Evolutionary conservation across 2,113 vertebrate species (phyloP).

Genomic region (Lamprotornis superbus): DNA sequence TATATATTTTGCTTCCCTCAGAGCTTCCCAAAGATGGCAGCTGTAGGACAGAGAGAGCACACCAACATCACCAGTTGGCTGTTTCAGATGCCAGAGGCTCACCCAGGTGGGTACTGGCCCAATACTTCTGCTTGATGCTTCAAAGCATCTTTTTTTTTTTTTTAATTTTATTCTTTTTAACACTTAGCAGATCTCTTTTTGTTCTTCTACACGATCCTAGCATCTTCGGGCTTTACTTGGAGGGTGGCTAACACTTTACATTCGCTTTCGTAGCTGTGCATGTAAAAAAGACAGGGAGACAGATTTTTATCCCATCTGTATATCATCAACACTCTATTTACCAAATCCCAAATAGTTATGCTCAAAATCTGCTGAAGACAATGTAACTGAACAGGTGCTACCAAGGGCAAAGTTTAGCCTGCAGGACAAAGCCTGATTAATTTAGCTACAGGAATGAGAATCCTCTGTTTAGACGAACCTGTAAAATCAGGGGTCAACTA

Average conservation of each 20-base stretch:
- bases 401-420: neutral
- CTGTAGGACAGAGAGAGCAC: neutral
- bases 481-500: conserved; percentile 74
- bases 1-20: neutral
- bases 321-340: neutral
- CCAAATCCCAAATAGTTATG: neutral
- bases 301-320: neutral
- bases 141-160: neutral
- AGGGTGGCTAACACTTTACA: neutral
- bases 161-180: neutral
- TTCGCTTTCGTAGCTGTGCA: neutral
- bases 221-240: neutral
- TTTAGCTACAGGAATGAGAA: conserved; percentile 57
- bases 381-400: conserved; percentile 37
- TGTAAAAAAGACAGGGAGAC: neutral
- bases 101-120: neutral
- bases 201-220: neutral
- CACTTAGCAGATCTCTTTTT: neutral
- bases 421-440: conserved; percentile 52
- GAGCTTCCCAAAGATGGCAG: neutral
- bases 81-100: neutral
- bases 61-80: neutral
- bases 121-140: neutral
- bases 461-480: conserved; percentile 68
- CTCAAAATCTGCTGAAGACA: neutral